Evolutionary conservation across 2,113 vertebrate species (phyloP).

Genomic region (Ammodytes marinus): DNA sequence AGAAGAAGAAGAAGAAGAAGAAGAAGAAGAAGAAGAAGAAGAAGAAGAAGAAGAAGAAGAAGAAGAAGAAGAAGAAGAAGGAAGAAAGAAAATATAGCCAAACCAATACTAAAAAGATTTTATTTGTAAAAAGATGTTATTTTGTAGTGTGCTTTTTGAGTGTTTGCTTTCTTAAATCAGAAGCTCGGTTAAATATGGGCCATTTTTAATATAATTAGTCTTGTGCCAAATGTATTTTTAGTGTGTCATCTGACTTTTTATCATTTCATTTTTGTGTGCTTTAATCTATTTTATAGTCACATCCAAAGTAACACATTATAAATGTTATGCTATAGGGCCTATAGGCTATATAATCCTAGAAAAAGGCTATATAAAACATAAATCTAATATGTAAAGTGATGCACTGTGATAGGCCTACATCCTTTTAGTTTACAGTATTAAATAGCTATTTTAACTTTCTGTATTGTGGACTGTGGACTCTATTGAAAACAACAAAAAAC

Average conservation of each 20-base stretch:
- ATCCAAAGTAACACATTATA: neutral
- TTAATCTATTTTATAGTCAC: neutral
- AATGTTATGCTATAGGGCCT: neutral
- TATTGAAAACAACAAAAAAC: neutral
- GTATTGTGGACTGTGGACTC: neutral
- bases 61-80: too few species aligned
- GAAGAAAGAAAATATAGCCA: neutral
- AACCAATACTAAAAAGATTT: neutral
- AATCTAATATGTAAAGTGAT: neutral
- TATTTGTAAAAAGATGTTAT: neutral
- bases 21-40: too few species aligned
- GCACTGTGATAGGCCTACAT: constrained; percentile 15
- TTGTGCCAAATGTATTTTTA: neutral
- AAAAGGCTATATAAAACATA: too few species aligned
- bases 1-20: too few species aligned
- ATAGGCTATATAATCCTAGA: too few species aligned
- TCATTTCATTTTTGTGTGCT: neutral
- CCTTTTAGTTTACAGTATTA: too few species aligned
- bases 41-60: too few species aligned
- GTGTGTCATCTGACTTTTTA: neutral
- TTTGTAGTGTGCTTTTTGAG: neutral
- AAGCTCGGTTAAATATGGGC: neutral
- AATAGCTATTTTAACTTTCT: too few species aligned
- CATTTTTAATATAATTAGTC: neutral
- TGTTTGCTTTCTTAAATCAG: neutral